Percentiles rank a stretch among this genome's conserved stretches.
Evolutionary conservation across 2,797 vertebrate genomes (phyloP).

Genomic region (Anguilla megastoma): DNA sequence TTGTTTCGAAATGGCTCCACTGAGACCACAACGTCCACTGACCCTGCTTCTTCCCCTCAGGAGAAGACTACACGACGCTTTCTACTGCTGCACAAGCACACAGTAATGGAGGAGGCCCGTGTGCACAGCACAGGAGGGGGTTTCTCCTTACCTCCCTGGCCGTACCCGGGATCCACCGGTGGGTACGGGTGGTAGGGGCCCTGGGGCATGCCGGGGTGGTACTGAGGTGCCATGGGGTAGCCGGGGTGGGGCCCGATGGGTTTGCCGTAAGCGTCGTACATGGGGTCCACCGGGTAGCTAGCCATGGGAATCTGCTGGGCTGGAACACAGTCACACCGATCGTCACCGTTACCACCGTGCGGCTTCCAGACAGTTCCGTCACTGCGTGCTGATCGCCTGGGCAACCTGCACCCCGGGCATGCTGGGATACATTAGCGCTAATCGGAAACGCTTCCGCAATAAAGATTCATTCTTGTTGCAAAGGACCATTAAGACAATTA

Average conservation of each 20-base stretch:
- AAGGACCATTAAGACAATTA: background rate
- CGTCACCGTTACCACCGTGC: too few relatives aligned
- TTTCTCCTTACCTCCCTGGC: constrained; percentile 65
- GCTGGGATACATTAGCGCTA: background rate
- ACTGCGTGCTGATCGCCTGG: background rate
- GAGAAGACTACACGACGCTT: background rate
- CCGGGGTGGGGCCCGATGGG: constrained; percentile 68
- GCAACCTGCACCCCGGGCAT: background rate
- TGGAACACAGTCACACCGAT: constrained; percentile 45
- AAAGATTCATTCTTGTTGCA: background rate
- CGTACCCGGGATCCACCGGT: constrained; percentile 56
- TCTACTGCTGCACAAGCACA: background rate
- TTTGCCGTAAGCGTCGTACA: constrained; percentile 78
- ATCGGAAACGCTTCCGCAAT: background rate
- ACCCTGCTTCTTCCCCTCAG: too few relatives aligned
- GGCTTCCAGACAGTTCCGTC: background rate
- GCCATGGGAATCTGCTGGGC: constrained; percentile 83
- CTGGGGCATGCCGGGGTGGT: constrained; percentile 67
- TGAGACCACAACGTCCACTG: too few relatives aligned
- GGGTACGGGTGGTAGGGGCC: constrained; percentile 64
- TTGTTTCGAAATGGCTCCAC: background rate
- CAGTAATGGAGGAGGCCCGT: background rate
- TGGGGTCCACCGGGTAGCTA: constrained; percentile 79
- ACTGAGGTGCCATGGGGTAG: constrained; percentile 71
- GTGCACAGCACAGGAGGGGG: background rate